Evolutionary conservation across 2,888 invertebrate species (phyloP).

Genomic region (Pilophorus perplexus): DNA sequence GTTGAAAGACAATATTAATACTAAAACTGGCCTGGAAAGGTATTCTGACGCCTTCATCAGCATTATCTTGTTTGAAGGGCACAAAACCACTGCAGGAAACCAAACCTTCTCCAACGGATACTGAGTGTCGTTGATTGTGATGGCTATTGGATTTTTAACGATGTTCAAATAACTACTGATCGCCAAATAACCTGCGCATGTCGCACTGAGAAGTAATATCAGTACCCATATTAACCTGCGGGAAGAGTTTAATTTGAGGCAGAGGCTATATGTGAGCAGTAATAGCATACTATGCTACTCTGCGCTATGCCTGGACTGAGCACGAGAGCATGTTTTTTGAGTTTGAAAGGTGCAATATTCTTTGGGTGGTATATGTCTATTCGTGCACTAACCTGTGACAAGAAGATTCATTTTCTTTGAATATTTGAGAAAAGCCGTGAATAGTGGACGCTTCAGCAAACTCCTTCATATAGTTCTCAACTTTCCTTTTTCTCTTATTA

Average conservation of each 20-base stretch:
- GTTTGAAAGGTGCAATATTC: too few relatives aligned
- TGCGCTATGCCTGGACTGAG: too few relatives aligned
- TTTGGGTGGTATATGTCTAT: too few relatives aligned
- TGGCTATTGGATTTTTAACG: conserved; percentile 48
- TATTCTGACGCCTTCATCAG: conserved; percentile 29
- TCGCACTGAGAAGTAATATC: conserved; percentile 10
- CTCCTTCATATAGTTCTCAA: conserved; percentile 45
- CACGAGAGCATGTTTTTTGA: too few relatives aligned
- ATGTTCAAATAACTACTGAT: conserved; percentile 49
- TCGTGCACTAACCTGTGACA: conserved; percentile 49
- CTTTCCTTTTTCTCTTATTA: background rate
- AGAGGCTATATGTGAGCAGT: too few relatives aligned
- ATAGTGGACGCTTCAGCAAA: conserved; percentile 48
- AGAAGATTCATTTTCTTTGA: conserved; percentile 47
- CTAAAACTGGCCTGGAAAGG: conserved; percentile 27
- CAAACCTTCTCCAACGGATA: conserved; percentile 49
- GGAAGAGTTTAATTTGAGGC: background rate
- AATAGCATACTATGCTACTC: too few relatives aligned
- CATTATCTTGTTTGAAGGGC: conserved; percentile 47
- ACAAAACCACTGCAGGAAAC: conserved; percentile 50
- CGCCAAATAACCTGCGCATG: conserved; percentile 45
- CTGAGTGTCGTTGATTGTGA: conserved; percentile 50
- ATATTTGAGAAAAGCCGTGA: conserved; percentile 49
- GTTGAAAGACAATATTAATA: too few relatives aligned
- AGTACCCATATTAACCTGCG: conserved; percentile 26